phyloP scores from a whole-genome alignment of 53 echinoderm and acorn worm genomes.

The Zoroaster sp. region DNA sequence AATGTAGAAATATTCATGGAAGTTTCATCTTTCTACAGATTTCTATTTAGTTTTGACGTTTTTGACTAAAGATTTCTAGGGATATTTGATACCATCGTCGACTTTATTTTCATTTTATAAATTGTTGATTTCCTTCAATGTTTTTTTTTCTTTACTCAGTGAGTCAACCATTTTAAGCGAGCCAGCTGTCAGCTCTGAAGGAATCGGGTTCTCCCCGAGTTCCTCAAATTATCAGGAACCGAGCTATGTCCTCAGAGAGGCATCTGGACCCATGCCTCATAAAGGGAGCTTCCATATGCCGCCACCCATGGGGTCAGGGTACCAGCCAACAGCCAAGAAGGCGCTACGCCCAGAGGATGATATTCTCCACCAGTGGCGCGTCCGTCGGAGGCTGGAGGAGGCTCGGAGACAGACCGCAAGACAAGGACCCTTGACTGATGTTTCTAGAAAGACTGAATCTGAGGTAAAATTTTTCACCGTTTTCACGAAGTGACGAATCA shows the following conservation, averaged over 20 bases:
- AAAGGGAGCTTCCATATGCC: neutral
- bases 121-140: neutral
- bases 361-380: slow-evolving; percentile 94
- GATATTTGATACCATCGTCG: too few relatives aligned
- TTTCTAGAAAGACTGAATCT: neutral
- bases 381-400: slow-evolving; percentile 74
- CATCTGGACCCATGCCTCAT: neutral
- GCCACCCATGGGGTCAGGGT: neutral
- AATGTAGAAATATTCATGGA: too few relatives aligned
- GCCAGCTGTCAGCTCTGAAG: slow-evolving; percentile 82
- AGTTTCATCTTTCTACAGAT: too few relatives aligned
- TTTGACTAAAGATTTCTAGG: too few relatives aligned
- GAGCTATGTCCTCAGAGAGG: slow-evolving; percentile 1
- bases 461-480: too few relatives aligned
- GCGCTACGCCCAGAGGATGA: slow-evolving; percentile 76
- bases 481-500: too few relatives aligned
- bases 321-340: neutral
- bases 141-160: slow-evolving; percentile 31
- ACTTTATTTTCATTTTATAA: neutral
- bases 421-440: neutral
- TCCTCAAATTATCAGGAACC: slow-evolving; percentile 47
- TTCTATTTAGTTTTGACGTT: too few relatives aligned
- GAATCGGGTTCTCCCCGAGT: slow-evolving; percentile 70
- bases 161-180: slow-evolving; percentile 73
- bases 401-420: slow-evolving; percentile 53